Conservation (phyloP, 2,113 vertebrate genomes). For the Apistogramma diplotaenia region DNA sequence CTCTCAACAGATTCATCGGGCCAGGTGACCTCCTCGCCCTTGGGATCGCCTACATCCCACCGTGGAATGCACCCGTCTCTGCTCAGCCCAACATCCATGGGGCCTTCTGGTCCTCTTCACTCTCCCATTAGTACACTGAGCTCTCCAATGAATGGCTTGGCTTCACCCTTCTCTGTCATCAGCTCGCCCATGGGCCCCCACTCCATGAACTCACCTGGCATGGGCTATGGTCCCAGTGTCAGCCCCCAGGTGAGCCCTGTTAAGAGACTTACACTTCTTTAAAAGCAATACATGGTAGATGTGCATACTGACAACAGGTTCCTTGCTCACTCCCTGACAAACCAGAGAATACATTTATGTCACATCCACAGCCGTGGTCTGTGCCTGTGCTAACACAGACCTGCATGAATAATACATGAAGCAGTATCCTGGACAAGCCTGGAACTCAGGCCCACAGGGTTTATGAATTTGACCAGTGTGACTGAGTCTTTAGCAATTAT, state of each 20-base stretch:
- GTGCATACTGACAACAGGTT: not conserved
- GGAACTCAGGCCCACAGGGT: not conserved
- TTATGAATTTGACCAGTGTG: not conserved
- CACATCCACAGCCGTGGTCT: not conserved
- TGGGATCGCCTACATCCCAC: slow-evolving; percentile 86
- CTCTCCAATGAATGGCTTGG: slow-evolving; percentile 94
- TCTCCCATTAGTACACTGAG: slow-evolving; percentile 91
- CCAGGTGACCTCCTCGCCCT: slow-evolving; percentile 85
- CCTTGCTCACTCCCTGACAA: not conserved
- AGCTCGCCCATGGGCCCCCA: slow-evolving; percentile 94
- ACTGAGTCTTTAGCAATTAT: not conserved
- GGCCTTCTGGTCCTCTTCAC: slow-evolving; percentile 88
- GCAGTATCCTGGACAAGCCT: not conserved
- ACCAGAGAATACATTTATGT: not conserved
- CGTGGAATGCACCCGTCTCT: slow-evolving; percentile 89
- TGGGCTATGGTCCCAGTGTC: slow-evolving; percentile 87
- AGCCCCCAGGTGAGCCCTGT: slow-evolving; percentile 90
- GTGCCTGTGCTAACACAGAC: not conserved
- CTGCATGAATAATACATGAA: not conserved
- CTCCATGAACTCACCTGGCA: slow-evolving; percentile 89
- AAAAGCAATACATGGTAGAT: not conserved
- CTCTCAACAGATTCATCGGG: slow-evolving; percentile 84
- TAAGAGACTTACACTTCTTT: not conserved
- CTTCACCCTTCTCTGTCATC: slow-evolving; percentile 96
- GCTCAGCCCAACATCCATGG: slow-evolving; percentile 84